Base-by-base conservation (phyloP, 2,113 vertebrate genomes). In the Arizona elegans region DNA sequence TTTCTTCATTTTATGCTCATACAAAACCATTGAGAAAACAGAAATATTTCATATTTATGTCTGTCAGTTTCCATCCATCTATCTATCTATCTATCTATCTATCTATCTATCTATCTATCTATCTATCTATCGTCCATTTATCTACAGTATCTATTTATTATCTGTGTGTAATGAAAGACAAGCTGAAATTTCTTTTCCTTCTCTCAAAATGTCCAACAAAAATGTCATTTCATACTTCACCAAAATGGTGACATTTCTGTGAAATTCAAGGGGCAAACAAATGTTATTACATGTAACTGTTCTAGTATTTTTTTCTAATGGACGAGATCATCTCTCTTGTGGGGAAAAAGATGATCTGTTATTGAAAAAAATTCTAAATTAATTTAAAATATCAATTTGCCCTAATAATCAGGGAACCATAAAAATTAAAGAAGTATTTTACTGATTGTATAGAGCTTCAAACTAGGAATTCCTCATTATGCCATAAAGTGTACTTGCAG, bases 201-300 rank as follows among this genome's bases (percentile, higher is more conserved):
- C 50, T 33, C 10, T 26, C 54, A 70, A 70, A 70, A 70, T 23
- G 17, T 55, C 3, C 81, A 59, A 8, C 26, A 94, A 90, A 59
- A 21, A 0, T 93, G 38, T 26, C 8, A 33, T 8, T 93, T 15
- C 5, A 43, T 93, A 90, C 65, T 6, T 81, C 86, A 47, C 1
- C 23, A 58, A 86, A 89, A 62, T 86, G 47, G 43, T 65, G 70
- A 65, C 91, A 50, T 10, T 8, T 92, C 54, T 86, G n/a, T 54
- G 47, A 91, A 93, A 92, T 65, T 47, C 55, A 59, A 8, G n/a
- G 43, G n/a, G 13, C 86, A 53, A 52, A 92, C 90, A 92, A 86
- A 23, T 81, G 58, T 10, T 62, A 43, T 33, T 86, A 56, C 52
- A 87, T 50, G 43, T 70, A 92, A 91, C 59, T 24, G 17, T 26